Percentiles rank a stretch among this genome's conserved stretches.
Conservation (phyloP, 2,888 invertebrate species). For the Cancer borealis region DNA sequence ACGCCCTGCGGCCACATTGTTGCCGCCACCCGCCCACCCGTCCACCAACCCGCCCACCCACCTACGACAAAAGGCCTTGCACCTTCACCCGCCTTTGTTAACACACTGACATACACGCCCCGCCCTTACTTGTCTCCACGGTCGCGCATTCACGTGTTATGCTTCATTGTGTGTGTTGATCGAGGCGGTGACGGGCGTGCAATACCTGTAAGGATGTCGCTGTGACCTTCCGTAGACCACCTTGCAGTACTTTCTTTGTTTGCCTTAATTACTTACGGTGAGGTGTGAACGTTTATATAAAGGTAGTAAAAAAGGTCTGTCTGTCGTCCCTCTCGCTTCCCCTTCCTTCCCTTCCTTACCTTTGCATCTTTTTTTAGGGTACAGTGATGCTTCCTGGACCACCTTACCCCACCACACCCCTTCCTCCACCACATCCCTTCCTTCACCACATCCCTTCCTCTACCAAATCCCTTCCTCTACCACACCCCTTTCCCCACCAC, state of each 20-base stretch:
- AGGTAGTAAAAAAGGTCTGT: not conserved
- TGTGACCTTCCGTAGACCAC: not conserved
- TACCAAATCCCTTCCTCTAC: not conserved
- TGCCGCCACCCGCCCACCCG: not conserved
- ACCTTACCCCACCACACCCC: not conserved
- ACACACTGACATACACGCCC: not conserved
- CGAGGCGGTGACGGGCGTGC: not conserved
- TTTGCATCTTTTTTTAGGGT: not conserved
- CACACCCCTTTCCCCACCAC: not conserved
- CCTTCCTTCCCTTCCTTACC: not conserved
- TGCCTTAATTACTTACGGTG: not conserved
- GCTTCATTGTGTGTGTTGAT: slow-evolving; percentile 1
- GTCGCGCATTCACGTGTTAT: not conserved
- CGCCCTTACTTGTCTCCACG: slow-evolving; percentile 21
- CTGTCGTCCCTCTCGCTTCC: not conserved
- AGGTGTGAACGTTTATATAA: not conserved
- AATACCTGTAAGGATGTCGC: not conserved
- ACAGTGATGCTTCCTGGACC: not conserved
- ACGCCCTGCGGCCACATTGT: not conserved
- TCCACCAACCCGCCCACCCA: not conserved
- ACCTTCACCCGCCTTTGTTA: slow-evolving; percentile 14
- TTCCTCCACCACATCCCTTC: not conserved
- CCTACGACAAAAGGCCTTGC: slow-evolving; percentile 32
- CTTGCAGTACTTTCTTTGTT: not conserved
- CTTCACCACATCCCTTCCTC: not conserved